Conservation (phyloP, 2,113 vertebrate species). For the Urocynchramus pylzowi region DNA sequence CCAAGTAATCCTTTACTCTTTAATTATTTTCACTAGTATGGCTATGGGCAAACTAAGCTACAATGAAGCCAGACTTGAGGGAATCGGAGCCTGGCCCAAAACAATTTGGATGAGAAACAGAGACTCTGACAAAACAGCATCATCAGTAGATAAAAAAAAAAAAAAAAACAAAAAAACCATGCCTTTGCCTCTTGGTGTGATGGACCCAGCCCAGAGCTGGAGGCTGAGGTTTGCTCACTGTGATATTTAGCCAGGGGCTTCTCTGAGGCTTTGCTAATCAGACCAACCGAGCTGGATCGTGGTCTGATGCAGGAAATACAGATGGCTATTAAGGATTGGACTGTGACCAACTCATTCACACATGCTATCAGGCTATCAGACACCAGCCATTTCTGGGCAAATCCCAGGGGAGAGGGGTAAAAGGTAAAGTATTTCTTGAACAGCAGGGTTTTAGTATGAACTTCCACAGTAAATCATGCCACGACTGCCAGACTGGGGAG, state of each 20-base stretch:
- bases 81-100: neutral
- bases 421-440: neutral
- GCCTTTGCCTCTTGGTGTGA: neutral
- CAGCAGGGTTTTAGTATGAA: neutral
- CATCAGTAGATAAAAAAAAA: neutral
- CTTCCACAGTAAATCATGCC: neutral
- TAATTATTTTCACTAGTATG: neutral
- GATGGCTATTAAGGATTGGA: constrained; percentile 51
- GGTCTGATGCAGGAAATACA: constrained; percentile 10
- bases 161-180: neutral
- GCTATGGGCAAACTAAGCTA: neutral
- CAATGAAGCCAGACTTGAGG: neutral
- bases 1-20: neutral
- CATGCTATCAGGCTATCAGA: constrained; percentile 1
- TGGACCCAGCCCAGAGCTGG: neutral
- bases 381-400: neutral
- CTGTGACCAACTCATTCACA: constrained; percentile 34
- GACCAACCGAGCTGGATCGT: neutral
- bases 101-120: neutral
- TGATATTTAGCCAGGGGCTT: constrained; percentile 18
- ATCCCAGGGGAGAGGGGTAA: neutral
- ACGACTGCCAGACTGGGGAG: fast-evolving
- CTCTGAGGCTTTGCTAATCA: constrained; percentile 32
- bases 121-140: neutral
- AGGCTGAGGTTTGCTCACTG: neutral